Percentiles rank a stretch among this genome's conserved stretches.
phyloP scores from a whole-genome alignment of 2,888 invertebrate genomes.

The Drosophila monieri region DNA sequence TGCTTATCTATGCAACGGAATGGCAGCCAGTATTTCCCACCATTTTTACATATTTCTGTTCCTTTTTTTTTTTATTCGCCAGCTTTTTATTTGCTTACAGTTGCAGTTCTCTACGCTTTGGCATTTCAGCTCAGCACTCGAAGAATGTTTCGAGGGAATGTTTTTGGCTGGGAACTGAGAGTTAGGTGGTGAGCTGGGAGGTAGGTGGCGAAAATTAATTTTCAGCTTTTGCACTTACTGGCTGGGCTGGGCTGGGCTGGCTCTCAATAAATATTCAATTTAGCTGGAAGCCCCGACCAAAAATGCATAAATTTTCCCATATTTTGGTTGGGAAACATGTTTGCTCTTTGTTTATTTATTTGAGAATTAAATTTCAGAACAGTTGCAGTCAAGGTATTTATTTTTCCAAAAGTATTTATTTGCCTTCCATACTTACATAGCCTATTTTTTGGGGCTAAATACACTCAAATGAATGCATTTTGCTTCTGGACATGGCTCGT shows the following conservation, averaged over 20 bases:
- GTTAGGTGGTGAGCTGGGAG: slow-evolving; percentile 1
- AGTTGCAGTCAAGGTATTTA: neutral
- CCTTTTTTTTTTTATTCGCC: neutral
- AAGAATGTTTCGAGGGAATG: slow-evolving; percentile 25
- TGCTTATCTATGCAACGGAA: slow-evolving; percentile 45
- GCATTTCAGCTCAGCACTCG: slow-evolving; percentile 33
- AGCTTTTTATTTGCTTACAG: slow-evolving; percentile 33
- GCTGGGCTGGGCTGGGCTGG: neutral
- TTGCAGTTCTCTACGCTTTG: slow-evolving; percentile 20
- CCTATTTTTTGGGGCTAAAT: slow-evolving; percentile 45
- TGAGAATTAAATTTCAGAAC: slow-evolving; percentile 12
- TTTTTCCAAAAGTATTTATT: neutral
- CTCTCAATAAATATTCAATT: slow-evolving; percentile 36
- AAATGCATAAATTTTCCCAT: slow-evolving; percentile 30
- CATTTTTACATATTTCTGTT: neutral
- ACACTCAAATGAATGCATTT: slow-evolving; percentile 8
- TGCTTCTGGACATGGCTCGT: slow-evolving; percentile 6
- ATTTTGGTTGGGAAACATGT: slow-evolving; percentile 3
- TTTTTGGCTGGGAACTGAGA: neutral
- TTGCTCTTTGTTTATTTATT: slow-evolving; percentile 9
- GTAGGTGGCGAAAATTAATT: slow-evolving; percentile 23
- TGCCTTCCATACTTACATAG: slow-evolving; percentile 15
- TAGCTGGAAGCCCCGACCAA: slow-evolving; percentile 14
- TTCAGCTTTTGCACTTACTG: slow-evolving; percentile 17
- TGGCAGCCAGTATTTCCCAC: slow-evolving; percentile 19